Evolutionary conservation across 2,113 vertebrate species (phyloP).

Genomic region (Eidolon helvum): DNA sequence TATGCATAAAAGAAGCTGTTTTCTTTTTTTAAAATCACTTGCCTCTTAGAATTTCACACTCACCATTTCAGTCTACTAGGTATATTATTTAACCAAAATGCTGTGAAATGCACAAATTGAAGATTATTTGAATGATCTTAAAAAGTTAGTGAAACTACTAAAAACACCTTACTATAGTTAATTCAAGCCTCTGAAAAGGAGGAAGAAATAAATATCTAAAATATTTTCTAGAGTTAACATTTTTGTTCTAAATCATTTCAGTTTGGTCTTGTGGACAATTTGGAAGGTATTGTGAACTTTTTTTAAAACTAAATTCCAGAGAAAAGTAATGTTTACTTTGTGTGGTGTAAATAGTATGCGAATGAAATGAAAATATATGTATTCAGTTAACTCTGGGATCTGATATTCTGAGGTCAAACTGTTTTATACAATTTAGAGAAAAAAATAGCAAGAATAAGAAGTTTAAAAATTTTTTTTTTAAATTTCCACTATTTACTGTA

Average conservation of each 20-base stretch:
- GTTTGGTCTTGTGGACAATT: slow-evolving; percentile 45
- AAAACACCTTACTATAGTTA: slow-evolving; percentile 33
- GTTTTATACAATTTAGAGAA: slow-evolving; percentile 9
- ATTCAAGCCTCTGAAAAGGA: not conserved
- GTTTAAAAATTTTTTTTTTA: not conserved
- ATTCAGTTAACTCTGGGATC: not conserved
- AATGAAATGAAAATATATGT: slow-evolving; percentile 53
- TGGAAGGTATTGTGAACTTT: slow-evolving; percentile 2
- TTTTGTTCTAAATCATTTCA: slow-evolving; percentile 47
- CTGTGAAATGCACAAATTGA: not conserved
- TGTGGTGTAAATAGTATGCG: slow-evolving; percentile 7
- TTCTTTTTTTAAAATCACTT: not conserved
- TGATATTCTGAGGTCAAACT: slow-evolving; percentile 39
- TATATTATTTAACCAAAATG: not conserved
- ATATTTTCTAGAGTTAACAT: not conserved
- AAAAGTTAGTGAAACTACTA: slow-evolving; percentile 17
- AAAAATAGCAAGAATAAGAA: not conserved
- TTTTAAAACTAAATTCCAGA: slow-evolving; percentile 14
- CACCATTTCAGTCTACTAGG: not conserved
- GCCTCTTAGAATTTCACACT: not conserved
- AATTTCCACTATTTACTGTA: not conserved
- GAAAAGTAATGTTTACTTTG: slow-evolving; percentile 42
- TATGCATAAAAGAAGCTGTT: not conserved
- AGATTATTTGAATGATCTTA: not conserved
- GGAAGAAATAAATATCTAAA: not conserved